Conservation (phyloP, 1,140 invertebrate species). For the Akabosia matsudoensis region DNA sequence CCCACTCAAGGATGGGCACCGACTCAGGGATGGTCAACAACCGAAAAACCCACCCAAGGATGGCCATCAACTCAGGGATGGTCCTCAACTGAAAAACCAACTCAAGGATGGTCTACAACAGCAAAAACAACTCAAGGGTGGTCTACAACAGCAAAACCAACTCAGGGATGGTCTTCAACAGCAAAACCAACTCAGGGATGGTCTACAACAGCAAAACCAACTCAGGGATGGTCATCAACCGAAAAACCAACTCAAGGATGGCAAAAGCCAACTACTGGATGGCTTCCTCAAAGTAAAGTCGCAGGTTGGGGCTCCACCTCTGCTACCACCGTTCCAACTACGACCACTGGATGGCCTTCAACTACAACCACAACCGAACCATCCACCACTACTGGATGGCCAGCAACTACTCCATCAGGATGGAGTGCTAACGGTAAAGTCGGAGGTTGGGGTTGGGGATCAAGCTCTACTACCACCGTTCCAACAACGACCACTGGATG, state of each 20-base stretch:
- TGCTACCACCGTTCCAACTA: too few species aligned
- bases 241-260: neutral
- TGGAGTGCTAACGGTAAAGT: too few species aligned
- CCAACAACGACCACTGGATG: too few species aligned
- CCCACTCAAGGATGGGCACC: neutral
- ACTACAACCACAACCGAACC: too few species aligned
- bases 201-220: neutral
- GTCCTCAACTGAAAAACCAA: neutral
- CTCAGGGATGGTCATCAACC: neutral
- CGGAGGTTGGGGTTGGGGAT: too few species aligned
- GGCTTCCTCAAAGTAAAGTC: too few species aligned
- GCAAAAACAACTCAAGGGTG: neutral
- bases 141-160: neutral
- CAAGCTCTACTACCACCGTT: too few species aligned
- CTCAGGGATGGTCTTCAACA: neutral
- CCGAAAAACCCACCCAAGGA: neutral
- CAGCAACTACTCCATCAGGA: too few species aligned
- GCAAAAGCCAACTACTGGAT: too few species aligned
- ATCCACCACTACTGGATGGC: too few species aligned
- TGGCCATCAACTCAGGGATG: neutral
- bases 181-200: neutral
- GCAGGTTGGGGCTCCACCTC: too few species aligned
- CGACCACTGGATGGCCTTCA: too few species aligned
- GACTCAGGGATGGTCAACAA: neutral
- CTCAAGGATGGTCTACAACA: neutral